Evolutionary conservation across 2,113 vertebrate genomes (phyloP), one percentile per base, ranked within the genome.

Genomic region (Nestor notabilis): DNA sequence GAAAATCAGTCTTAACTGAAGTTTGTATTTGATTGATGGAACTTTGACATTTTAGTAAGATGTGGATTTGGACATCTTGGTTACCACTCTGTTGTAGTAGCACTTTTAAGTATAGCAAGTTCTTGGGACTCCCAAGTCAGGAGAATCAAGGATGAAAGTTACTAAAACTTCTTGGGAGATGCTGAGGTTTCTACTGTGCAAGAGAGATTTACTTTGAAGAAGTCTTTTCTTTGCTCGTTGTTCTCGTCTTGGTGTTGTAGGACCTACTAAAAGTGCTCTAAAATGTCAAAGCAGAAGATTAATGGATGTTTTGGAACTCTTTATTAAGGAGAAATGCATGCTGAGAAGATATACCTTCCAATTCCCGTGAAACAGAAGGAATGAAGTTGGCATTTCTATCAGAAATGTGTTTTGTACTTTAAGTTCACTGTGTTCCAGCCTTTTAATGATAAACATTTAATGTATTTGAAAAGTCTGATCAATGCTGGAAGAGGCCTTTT

Each of bases 21-120:
- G 18, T 64, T 80, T 9, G 2, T 64, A 27, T 50, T 64, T 69
- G 17, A 50, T 64, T 80, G 44, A 56, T 44, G 63, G 15, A 49
- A 9, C n/a, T 74, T 18, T 56, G 53, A 28, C 24, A 44, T 86
- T 77, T 89, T 53, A n/a, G 12, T 65, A 80, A 31, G 41, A 60
- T 35, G 39, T 0, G 0, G 6, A 1, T 77, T 81, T 61, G 44
- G 35, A 53, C 3, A 3, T 89, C 83, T 20, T 2, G 1, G 11
- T 52, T 83, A 70, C 66, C 80, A 61, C 39, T 64, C 11, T 44
- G 0, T 25, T 81, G 7, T 53, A 47, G 63, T 50, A 52, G 23
- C 6, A 43, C n/a, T 56, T 56, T 86, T 61, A 52, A 77, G 33
- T 70, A 27, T 1, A 68, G 47, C 5, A 41, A 79, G 44, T 10